Base-by-base conservation (phyloP, 2,888 invertebrate genomes). In the Heliothis peltigera region DNA sequence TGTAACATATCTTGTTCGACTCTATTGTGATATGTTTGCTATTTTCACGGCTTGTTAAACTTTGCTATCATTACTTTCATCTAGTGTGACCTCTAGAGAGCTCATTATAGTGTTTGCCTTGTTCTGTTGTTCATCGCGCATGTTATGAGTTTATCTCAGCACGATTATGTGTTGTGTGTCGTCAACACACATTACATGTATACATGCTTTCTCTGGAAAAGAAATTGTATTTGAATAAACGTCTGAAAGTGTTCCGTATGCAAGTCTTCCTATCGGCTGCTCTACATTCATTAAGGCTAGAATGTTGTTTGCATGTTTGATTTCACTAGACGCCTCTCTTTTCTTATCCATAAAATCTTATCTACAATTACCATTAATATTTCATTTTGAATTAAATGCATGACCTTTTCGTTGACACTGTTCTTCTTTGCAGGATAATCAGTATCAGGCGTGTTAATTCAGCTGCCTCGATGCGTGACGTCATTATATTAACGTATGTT, bases 51-150 rank as follows among this genome's bases (percentile, higher is more conserved):
- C 64, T 77, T 71, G 79, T 80, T 77, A 70, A 63, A 64, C 60
- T 68, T 60, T 49, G 60, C 70, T 85, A 86, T 87, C 86, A 67
- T 59, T 72, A 82, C 85, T 87, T 86, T 87, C 86, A 87, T 87
- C 87, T 76, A 58, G 25, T 64, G 63, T 81, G 80, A 85, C 85
- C 85, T 82, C 81, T 72, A 75, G 72, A 73, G 60, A 70, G 70
- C 73, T 80, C 75, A 77, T 82, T 82, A 80, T 65, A 69, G 54
- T 69, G 67, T 76, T 69, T 78, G 68, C 59, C 64, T 71, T 70
- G 58, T 66, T 74, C 65, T 65, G 53, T 74, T 70, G 67, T 73
- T 60, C 67, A 70, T 66, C 65, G 63, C 63, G 43, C 46, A 66
- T 75, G 64, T 71, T 67, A 63, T 64, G 68, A 67, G 69, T 71